These are phyloP conservation scores for Mormyrus iriodes DNA, from an alignment of 2,113 vertebrate species.

Conservation along the genomic window DNA sequence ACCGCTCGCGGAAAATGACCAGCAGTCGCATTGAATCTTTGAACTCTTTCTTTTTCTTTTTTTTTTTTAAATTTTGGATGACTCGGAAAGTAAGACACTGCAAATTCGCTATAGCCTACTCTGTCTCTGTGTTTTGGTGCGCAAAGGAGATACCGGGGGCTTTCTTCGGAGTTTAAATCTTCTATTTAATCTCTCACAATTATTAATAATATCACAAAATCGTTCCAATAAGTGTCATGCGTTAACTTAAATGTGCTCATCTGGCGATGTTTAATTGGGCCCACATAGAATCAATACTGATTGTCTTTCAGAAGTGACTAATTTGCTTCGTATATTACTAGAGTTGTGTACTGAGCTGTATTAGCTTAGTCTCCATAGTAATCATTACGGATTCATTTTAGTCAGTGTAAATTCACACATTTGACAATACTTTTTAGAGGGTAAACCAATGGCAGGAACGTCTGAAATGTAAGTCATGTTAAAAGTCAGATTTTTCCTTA, in stretches of 20 bases:
- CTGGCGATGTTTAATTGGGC: neutral
- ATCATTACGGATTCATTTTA: neutral
- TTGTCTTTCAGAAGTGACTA: neutral
- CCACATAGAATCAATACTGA: neutral
- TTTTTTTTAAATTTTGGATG: constrained; percentile 15
- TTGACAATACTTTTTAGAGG: neutral
- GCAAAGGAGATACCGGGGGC: neutral
- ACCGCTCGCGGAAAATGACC: constrained; percentile 49
- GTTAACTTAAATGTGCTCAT: neutral
- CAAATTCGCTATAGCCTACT: neutral
- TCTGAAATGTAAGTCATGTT: neutral
- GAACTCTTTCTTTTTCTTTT: constrained; percentile 34
- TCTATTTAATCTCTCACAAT: neutral
- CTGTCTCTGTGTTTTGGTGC: neutral
- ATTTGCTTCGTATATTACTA: neutral
- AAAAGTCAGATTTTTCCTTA: neutral
- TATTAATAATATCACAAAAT: neutral
- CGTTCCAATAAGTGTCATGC: neutral
- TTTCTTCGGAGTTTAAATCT: neutral
- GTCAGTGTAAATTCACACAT: neutral
- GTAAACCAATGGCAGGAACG: neutral
- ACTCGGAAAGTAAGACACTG: neutral
- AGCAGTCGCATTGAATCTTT: constrained; percentile 40
- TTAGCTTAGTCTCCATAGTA: neutral
- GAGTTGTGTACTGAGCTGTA: neutral